These are phyloP conservation scores for Geodia barretti DNA, from an alignment of 37 sponge, comb jelly and placozoan genomes.

Conservation along the genomic window DNA sequence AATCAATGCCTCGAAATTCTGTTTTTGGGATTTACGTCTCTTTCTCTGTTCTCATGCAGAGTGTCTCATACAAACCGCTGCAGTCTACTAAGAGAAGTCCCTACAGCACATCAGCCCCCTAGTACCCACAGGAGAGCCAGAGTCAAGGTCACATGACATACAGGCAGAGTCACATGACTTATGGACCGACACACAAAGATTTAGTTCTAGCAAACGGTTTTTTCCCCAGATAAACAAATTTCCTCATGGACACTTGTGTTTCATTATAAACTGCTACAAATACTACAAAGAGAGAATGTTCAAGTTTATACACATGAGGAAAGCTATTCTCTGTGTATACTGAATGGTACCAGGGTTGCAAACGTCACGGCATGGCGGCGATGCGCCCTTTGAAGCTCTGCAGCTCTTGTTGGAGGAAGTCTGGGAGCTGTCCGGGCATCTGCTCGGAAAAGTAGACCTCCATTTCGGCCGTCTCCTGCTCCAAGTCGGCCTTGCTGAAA, in stretches of 20 bases:
- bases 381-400: slow-evolving; percentile 60
- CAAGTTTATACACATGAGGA: no score
- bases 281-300: no score
- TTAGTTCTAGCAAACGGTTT: no score
- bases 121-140: not conserved
- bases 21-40: not conserved
- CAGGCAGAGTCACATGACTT: no score
- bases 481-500: slow-evolving; percentile 53
- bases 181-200: no score
- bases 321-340: no score
- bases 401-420: slow-evolving; percentile 47
- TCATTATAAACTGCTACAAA: no score
- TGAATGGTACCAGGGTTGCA: no score
- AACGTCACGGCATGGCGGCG: slow-evolving; percentile 34
- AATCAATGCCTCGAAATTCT: not conserved
- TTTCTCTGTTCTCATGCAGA: slow-evolving; percentile 5
- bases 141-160: no score
- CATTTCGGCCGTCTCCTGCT: slow-evolving; percentile 58
- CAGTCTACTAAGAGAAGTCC: slow-evolving; percentile 48
- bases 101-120: slow-evolving; percentile 6
- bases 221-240: no score
- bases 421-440: slow-evolving; percentile 74
- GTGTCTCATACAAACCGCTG: slow-evolving; percentile 44
- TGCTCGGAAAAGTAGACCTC: slow-evolving; percentile 77
- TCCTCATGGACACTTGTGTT: no score